Evolutionary conservation across 2,888 invertebrate genomes (phyloP), one percentile per base, ranked within the genome.

Genomic region (Aleiodes leptofemur): DNA sequence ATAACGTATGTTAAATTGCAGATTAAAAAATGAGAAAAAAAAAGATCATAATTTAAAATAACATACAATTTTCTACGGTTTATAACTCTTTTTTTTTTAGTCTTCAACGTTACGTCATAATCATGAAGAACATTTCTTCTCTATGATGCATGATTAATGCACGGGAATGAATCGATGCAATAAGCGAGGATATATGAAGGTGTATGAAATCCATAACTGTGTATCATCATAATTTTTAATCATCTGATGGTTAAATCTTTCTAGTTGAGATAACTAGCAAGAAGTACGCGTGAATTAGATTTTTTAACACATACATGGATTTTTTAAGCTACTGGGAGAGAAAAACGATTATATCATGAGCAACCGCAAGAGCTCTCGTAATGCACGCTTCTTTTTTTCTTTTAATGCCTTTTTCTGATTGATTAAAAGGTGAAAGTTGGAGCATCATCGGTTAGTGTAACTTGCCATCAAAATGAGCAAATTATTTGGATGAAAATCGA

Each of bases 391-490:
- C 6, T 34, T 34, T 34, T 34, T 43, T 43, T 8, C 8, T 43
- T 43, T 43, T 43, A 3, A 7, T 4, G 34, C 9, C 14, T 38
- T 57, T 51, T 50, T 38, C 34, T 51, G 61, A 72, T 72, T 66
- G 72, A 77, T 74, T 53, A 59, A 59, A 64, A 69, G 69, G 69
- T 56, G 71, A 77, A 71, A 69, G 69, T 64, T 16, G 71, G 38
- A 51, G 59, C 68, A 31, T 51, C 38, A 13, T 64, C 43, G 59
- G 48, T 53, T 51, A 64, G 38, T 64, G 43, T 16, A 59, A 43
- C 43, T 43, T 43, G 13, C 31, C 3, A n/a, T 55, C 4, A 11
- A 55, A 51, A 64, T 29, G 51, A 53, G 16, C 61, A 51, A 43
- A 51, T 55, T 77, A 76, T 76, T 79, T 66, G 61, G 7, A 3